Percentiles rank a stretch among this genome's conserved stretches.
phyloP scores from a whole-genome alignment of 2,888 invertebrate genomes.

The Mimachlamys varia region DNA sequence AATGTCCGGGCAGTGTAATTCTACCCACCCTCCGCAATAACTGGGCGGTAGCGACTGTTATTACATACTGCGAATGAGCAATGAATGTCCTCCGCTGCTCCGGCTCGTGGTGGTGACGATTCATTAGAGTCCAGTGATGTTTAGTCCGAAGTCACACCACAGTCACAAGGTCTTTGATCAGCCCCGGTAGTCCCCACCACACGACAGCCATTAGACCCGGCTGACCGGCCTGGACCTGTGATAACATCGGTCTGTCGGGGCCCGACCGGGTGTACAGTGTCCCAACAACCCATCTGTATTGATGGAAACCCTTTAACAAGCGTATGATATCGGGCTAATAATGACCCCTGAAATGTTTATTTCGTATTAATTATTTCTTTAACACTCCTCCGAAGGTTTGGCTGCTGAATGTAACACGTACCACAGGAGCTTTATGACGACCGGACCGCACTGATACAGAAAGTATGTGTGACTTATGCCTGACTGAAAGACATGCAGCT shows the following conservation, averaged over 20 bases:
- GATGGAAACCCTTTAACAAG: constrained; percentile 29
- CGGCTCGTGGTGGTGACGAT: constrained; percentile 23
- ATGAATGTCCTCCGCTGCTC: constrained; percentile 21
- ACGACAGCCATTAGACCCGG: constrained; percentile 16
- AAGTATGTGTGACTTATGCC: constrained; percentile 29
- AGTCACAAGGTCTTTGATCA: constrained; percentile 25
- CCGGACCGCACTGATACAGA: neutral
- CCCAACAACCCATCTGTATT: constrained; percentile 13
- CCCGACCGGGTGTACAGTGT: constrained; percentile 8
- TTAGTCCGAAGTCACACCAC: constrained; percentile 36
- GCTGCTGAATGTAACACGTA: constrained; percentile 24
- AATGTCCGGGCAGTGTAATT: constrained; percentile 18
- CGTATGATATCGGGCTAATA: constrained; percentile 31
- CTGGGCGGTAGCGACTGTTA: constrained; percentile 24
- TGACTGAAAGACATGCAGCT: constrained; percentile 11
- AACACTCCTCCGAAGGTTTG: constrained; percentile 27
- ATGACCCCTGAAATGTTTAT: constrained; percentile 29
- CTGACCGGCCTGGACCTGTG: neutral
- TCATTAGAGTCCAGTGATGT: constrained; percentile 31
- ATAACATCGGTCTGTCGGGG: constrained; percentile 31
- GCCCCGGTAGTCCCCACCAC: constrained; percentile 8
- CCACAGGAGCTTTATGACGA: neutral
- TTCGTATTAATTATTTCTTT: constrained; percentile 36
- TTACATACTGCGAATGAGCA: constrained; percentile 25
- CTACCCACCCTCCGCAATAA: constrained; percentile 27